Base-by-base conservation (phyloP, 2,888 invertebrate species). In the Metellina segmentata region DNA sequence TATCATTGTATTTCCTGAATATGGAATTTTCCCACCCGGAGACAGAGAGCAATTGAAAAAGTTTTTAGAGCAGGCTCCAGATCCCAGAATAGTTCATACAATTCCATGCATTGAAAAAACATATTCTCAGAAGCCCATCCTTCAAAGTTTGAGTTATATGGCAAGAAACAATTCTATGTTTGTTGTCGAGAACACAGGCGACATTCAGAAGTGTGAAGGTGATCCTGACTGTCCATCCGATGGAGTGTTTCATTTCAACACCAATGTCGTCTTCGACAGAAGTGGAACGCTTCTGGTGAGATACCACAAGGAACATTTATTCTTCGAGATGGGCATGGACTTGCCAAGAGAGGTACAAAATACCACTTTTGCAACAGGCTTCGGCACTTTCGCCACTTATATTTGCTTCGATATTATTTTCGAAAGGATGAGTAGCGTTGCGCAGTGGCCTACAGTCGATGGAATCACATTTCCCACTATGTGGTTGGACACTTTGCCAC, bases 401-500 rank as follows among this genome's bases (percentile, higher is more conserved):
- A 96, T 97, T 78, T 98, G 98, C 95, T 98, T 98, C 94, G 98
- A 98, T 94, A 96, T 98, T 11, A 94, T 97, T 93, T 98, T 97
- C 95, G 96, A 96, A 94, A 95, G 96, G 6, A 97, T 98, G 0
- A 95, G 97, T 9, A 95, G 96, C 1, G 95, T 96, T 0, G 94
- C 52, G 2, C 19, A 20, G 2, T 48, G n/a, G n/a, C n/a, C n/a
- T n/a, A 11, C 69, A 0, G 20, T 97, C 0, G 96, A 95, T 19
- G 96, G 97, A 94, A 95, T 97, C 11, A 95, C 97, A 0, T 97
- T 96, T 93, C 96, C 97, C 0, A 96, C 97, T 0, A 97, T 97
- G 95, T 98, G 98, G 98, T 97, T 97, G 94, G 97, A 91, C n/a
- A n/a, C n/a, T n/a, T n/a, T n/a, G n/a, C 98, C 98, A 0, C 97